Evolutionary conservation across 2,888 invertebrate species (phyloP), one percentile per base, ranked within the genome.

Genomic region (Machimus rusticus): DNA sequence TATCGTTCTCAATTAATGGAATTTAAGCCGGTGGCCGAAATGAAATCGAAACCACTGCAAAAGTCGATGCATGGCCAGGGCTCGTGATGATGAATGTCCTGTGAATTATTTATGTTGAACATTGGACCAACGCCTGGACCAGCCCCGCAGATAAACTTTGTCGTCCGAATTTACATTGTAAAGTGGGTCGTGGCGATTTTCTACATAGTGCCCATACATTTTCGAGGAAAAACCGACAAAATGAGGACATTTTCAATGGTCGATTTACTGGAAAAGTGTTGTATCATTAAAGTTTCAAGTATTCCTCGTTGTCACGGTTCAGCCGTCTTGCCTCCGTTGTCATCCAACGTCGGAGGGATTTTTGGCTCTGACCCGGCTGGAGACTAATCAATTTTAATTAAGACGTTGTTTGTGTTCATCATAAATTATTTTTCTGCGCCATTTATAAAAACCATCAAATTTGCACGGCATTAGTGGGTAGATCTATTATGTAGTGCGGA

Each of bases 261-360:
- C 78, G 78, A 78, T 78, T 78, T 78, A 78, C 39, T 39, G 23
- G 12, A 19, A 78, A 78, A 78, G 78, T 23, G 43, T 78, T 78
- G 78, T 19, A 23, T 78, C 78, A 78, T 78, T 78, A 78, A 78
- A 78, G 23, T 43, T 78, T 78, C 37, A 78, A 78, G 78, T 43
- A 78, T 78, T 78, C 23, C 66, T 66, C 28, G 66, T 66, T 66
- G 23, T 66, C 51, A n/a, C n/a, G 6, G 51, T 8, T 51, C 51
- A 16, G 51, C 16, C n/a, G 51, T n/a, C 6, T 19, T 66, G 66
- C 28, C 28, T 2, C 8, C 12, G 23, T 46, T 16, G 43, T 46
- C 43, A 46, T 46, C 28, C 6, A 66, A 66, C 66, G n/a, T 16
- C 6, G 12, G 66, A 66, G 43, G 43, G 43, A 46, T 46, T 55